Base-by-base conservation (phyloP, 1,140 invertebrate species). In the Lepidurus arcticus region DNA sequence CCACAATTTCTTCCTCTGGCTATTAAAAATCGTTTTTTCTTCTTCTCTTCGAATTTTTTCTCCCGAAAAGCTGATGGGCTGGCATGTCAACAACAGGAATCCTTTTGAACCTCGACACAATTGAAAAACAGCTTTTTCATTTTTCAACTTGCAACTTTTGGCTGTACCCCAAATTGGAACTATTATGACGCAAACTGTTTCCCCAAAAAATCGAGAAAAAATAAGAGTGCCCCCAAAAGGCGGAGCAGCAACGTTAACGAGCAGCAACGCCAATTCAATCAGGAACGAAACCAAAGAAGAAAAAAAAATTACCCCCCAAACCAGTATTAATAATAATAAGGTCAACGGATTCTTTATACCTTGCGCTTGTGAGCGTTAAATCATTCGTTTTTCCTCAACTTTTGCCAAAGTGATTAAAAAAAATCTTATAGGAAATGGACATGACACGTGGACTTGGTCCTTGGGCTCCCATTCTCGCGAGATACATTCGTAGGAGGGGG, bases 401-500 rank as follows among this genome's bases (percentile, higher is more conserved):
- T 34, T 34, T 65, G 53, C 53, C 53, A 65, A 65, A 65, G 53
- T 65, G 53, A 65, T 65, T 65, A n/a, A 7, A 13, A 13, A 7
- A 3, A 21, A 21, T 13, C 8, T 6, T n/a, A 65, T 13, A 4
- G 34, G 34, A 13, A n/a, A 65, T 7, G 9, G 13, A 65, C 53
- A 9, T 13, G 21, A 65, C 16, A 65, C 21, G 6, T 8, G 53
- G 53, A 65, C 53, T 65, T 65, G 53, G 53, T 65, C 53, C 9
- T 34, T 65, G 53, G 53, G 53, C 53, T 13, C 21, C 53, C 53
- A 65, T 65, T 65, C 53, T 65, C 53, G 53, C 53, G 53, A 9
- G 53, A 65, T 65, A 65, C 53, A 65, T 65, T 65, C 53, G 21
- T 16, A 65, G 53, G 53, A 65, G 21, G 53, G 53, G 53, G 53